phyloP scores from a whole-genome alignment of 2,113 vertebrate species.

The Dissostichus mawsoni region DNA sequence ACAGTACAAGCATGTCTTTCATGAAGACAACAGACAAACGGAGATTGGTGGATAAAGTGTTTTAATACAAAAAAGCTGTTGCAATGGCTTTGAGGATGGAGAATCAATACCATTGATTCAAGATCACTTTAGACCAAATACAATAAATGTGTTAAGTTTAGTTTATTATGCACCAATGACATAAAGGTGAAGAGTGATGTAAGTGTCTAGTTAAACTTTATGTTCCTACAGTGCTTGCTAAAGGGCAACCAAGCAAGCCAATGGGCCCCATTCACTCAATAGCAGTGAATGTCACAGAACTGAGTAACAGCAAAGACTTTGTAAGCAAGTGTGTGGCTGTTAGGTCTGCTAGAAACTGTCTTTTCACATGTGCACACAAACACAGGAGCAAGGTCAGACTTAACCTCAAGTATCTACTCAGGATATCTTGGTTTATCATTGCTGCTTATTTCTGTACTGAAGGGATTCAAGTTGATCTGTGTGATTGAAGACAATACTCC shows the following conservation, averaged over 20 bases:
- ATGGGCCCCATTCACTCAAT: not conserved
- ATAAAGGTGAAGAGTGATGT: not conserved
- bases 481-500: conserved; percentile 42
- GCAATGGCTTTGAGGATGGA: not conserved
- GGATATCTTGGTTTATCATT: conserved; percentile 43
- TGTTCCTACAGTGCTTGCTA: conserved; percentile 1
- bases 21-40: conserved; percentile 4
- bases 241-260: conserved; percentile 4
- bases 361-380: not conserved
- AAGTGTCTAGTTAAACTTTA: conserved; percentile 11
- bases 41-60: not conserved
- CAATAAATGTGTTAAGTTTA: not conserved
- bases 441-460: conserved; percentile 23
- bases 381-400: conserved; percentile 61
- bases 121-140: not conserved
- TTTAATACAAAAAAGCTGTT: not conserved
- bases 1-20: conserved; percentile 6
- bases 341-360: not conserved
- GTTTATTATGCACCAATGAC: conserved; percentile 1
- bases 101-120: not conserved
- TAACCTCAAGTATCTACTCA: conserved; percentile 48
- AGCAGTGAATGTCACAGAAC: not conserved
- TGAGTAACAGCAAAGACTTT: not conserved
- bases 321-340: not conserved
- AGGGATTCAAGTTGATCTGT: conserved; percentile 38